A percentile compares a stretch with the other conserved stretches of the same genome.
Conservation (phyloP, 2,113 vertebrate genomes). For the Mesitornis unicolor region DNA sequence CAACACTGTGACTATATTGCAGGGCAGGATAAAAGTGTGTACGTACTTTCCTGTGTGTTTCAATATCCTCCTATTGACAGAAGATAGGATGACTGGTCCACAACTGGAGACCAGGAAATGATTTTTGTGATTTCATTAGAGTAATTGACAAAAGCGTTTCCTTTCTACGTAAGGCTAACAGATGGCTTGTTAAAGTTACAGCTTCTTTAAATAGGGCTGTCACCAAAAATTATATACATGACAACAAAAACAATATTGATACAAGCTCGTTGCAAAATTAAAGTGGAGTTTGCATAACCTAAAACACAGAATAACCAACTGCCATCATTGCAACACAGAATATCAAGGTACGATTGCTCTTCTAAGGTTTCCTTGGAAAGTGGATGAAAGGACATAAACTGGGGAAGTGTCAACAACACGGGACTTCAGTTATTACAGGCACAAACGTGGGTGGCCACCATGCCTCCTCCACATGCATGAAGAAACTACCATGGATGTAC, state of each 20-base stretch:
- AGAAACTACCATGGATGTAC: not conserved
- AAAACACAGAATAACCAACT: conserved; percentile 28
- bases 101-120: conserved; percentile 82
- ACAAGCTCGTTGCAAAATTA: conserved; percentile 55
- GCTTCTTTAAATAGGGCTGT: conserved; percentile 51
- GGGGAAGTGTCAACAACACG: not conserved
- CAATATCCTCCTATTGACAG: conserved; percentile 91
- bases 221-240: conserved; percentile 18
- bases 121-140: conserved; percentile 84
- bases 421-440: not conserved
- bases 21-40: conserved; percentile 36
- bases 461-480: not conserved
- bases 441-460: not conserved
- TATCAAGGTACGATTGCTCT: not conserved
- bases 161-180: conserved; percentile 66
- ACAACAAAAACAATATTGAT: conserved; percentile 71
- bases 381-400: not conserved
- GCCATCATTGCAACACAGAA: not conserved
- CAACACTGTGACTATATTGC: conserved; percentile 1
- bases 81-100: conserved; percentile 76
- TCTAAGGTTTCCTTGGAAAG: not conserved
- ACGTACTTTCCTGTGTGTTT: conserved; percentile 63
- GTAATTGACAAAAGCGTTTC: conserved; percentile 67
- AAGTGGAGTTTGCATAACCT: conserved; percentile 6
- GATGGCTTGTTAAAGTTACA: conserved; percentile 70